Percentiles rank a stretch among this genome's conserved stretches.
Conservation (phyloP, 2,113 vertebrate species). For the Heterotilapia buettikoferi region DNA sequence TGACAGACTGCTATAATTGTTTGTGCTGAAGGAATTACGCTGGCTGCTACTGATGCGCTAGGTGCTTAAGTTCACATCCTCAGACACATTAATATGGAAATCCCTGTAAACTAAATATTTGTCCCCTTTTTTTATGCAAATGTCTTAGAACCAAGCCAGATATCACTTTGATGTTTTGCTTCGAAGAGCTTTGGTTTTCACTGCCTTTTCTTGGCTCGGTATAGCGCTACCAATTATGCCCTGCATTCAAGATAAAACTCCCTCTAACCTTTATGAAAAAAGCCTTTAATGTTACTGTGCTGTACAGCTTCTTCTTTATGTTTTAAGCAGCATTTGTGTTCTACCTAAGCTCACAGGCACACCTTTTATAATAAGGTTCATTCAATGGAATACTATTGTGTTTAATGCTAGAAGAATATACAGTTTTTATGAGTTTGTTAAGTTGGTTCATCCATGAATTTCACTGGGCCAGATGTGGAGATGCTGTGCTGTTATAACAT, state of each 20-base stretch:
- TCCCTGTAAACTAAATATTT: constrained; percentile 53
- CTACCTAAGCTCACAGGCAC: not conserved
- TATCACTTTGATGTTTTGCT: constrained; percentile 36
- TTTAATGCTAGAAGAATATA: not conserved
- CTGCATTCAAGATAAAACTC: not conserved
- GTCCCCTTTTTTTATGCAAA: constrained; percentile 43
- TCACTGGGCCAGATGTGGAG: not conserved
- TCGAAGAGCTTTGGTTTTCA: constrained; percentile 6
- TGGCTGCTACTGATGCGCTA: constrained; percentile 24
- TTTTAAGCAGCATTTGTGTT: not conserved
- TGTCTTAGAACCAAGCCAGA: not conserved
- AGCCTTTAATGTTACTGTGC: not conserved
- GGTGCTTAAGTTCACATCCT: constrained; percentile 39
- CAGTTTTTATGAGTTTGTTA: not conserved
- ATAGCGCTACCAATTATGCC: not conserved
- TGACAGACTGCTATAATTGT: constrained; percentile 54
- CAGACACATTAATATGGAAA: constrained; percentile 56
- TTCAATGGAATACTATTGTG: not conserved
- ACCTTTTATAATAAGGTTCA: not conserved
- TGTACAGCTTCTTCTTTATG: not conserved
- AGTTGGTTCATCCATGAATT: not conserved
- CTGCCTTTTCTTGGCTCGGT: not conserved
- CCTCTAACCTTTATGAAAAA: not conserved
- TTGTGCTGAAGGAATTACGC: constrained; percentile 34
- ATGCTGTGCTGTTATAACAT: not conserved